phyloP scores from a whole-genome alignment of 2,797 vertebrate genomes.

The Botia kubotai region DNA sequence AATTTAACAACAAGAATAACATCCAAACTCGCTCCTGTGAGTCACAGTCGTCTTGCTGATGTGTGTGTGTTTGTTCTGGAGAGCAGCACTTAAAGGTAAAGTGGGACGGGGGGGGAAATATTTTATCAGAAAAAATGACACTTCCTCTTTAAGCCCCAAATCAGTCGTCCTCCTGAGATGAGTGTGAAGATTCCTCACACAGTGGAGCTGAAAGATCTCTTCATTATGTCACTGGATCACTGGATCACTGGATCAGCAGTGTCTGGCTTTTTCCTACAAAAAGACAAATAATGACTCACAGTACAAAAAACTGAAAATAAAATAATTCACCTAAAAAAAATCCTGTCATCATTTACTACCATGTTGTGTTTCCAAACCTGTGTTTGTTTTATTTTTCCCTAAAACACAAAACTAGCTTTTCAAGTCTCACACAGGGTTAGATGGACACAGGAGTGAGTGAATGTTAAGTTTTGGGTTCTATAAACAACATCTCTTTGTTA shows the following conservation, averaged over 20 bases:
- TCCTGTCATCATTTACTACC: no score
- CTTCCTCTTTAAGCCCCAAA: not conserved
- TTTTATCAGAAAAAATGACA: not conserved
- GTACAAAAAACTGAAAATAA: no score
- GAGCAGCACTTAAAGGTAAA: not conserved
- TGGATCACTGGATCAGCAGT: not conserved
- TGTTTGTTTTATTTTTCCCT: no score
- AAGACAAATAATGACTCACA: not conserved
- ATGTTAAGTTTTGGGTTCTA: no score
- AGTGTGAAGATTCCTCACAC: not conserved
- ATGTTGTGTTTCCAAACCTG: no score
- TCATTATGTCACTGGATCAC: constrained; percentile 18
- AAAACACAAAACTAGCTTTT: no score
- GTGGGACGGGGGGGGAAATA: not conserved
- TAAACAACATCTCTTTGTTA: not conserved
- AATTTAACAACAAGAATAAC: no score
- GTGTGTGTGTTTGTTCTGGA: not conserved
- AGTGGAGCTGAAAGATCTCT: not conserved
- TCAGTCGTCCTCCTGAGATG: not conserved
- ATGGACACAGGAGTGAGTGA: not conserved
- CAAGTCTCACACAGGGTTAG: no score
- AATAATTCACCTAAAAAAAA: no score
- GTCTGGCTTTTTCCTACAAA: constrained; percentile 38
- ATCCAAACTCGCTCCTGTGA: not conserved
- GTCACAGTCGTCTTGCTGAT: constrained; percentile 26